These are phyloP conservation scores for Drosophila trapezifrons DNA, from an alignment of 1,140 invertebrate genomes.

Conservation along the genomic window DNA sequence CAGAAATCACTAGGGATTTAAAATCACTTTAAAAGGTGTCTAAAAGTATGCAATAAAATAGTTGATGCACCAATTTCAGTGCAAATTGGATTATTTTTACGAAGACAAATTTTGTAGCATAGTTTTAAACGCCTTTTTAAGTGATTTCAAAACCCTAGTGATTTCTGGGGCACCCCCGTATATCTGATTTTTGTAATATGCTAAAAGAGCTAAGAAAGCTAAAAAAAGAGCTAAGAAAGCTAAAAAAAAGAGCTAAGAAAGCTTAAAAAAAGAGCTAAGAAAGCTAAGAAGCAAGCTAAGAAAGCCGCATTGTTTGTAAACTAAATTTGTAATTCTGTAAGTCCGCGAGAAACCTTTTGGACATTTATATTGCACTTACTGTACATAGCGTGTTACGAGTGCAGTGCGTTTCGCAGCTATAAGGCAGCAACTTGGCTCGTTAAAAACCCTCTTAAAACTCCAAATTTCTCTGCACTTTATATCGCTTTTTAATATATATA, in stretches of 20 bases:
- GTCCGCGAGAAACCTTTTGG: slow-evolving; percentile 24
- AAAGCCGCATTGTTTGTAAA: slow-evolving; percentile 26
- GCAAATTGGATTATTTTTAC: too few relatives aligned
- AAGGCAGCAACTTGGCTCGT: background rate
- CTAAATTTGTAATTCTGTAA: slow-evolving; percentile 23
- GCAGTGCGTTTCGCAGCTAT: slow-evolving; percentile 34
- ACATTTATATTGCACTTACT: slow-evolving; percentile 44
- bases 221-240: too few relatives aligned
- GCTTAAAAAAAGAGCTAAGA: too few relatives aligned
- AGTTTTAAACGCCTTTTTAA: too few relatives aligned
- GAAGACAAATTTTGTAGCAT: too few relatives aligned
- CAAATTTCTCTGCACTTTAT: slow-evolving; percentile 4
- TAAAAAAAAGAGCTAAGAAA: too few relatives aligned
- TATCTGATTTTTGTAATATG: slow-evolving; percentile 44
- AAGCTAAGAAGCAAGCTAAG: background rate
- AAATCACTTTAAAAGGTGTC: too few relatives aligned
- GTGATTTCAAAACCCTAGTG: too few relatives aligned
- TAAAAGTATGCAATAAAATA: too few relatives aligned
- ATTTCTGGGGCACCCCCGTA: too few relatives aligned
- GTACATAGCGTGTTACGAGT: slow-evolving; percentile 41
- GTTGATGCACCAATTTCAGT: too few relatives aligned
- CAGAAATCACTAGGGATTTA: too few relatives aligned
- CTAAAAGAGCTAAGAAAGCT: background rate
- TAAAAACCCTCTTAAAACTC: background rate
- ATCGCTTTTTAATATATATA: slow-evolving; percentile 1